A percentile compares a stretch with the other conserved stretches of the same genome.
These are phyloP conservation scores for Leptobrachium leishanense DNA, from an alignment of 2,113 vertebrate species.

Conservation along the genomic window DNA sequence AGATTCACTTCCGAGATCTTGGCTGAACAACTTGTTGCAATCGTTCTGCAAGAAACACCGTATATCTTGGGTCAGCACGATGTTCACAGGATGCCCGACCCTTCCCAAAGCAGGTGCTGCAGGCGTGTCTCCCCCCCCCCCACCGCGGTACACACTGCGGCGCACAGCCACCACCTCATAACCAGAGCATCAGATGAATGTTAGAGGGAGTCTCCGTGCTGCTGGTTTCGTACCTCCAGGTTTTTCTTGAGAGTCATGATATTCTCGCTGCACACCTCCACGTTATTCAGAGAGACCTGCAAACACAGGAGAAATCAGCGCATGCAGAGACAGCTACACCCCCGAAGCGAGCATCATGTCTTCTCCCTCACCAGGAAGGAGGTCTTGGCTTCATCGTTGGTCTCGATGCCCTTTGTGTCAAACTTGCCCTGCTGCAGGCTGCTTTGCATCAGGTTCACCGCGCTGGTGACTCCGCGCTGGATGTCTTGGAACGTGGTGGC, in stretches of 20 bases:
- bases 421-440: slow-evolving; percentile 97
- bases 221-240: slow-evolving; percentile 76
- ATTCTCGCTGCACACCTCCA: slow-evolving; percentile 94
- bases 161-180: too few relatives aligned
- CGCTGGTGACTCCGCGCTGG: slow-evolving; percentile 96
- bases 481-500: slow-evolving; percentile 94
- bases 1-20: slow-evolving; percentile 81
- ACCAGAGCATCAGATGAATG: too few relatives aligned
- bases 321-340: too few relatives aligned
- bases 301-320: background rate
- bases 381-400: slow-evolving; percentile 86
- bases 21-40: slow-evolving; percentile 88
- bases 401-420: slow-evolving; percentile 94
- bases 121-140: too few relatives aligned
- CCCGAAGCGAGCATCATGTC: background rate
- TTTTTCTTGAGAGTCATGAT: slow-evolving; percentile 95
- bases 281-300: slow-evolving; percentile 94
- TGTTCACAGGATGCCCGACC: too few relatives aligned
- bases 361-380: slow-evolving; percentile 84
- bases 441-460: slow-evolving; percentile 96
- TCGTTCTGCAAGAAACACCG: slow-evolving; percentile 86
- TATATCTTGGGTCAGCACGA: too few relatives aligned
- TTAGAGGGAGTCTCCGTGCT: too few relatives aligned
- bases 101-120: too few relatives aligned
- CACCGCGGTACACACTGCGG: too few relatives aligned